Conservation (phyloP, 1,140 invertebrate species). For the Gonatopus flavifemur region DNA sequence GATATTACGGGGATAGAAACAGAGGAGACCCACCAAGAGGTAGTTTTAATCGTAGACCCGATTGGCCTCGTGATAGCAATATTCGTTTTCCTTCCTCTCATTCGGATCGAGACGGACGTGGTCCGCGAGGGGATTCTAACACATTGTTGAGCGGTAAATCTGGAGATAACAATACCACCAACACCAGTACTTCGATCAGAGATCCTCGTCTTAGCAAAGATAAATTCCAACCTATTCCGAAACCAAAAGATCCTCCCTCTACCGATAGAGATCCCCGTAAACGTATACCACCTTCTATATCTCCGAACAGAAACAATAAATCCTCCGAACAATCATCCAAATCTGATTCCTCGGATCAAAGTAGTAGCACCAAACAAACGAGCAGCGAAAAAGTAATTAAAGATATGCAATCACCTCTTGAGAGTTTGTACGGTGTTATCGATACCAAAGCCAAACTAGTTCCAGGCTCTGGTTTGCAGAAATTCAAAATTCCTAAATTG, state of each 20-base stretch:
- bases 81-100: too few species aligned
- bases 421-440: constrained; percentile 62
- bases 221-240: constrained; percentile 8
- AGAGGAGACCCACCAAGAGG: constrained; percentile 14
- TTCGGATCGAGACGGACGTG: too few species aligned
- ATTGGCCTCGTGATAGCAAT: constrained; percentile 23
- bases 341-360: not conserved
- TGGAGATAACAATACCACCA: constrained; percentile 6
- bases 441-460: constrained; percentile 50
- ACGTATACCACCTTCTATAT: constrained; percentile 6
- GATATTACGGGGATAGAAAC: constrained; percentile 25
- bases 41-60: constrained; percentile 20
- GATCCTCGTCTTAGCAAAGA: constrained; percentile 29
- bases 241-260: constrained; percentile 2
- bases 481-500: constrained; percentile 68
- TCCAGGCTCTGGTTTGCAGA: constrained; percentile 62
- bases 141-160: constrained; percentile 9
- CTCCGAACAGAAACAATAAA: not conserved
- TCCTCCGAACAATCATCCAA: not conserved
- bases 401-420: constrained; percentile 56
- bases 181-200: not conserved
- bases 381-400: constrained; percentile 49
- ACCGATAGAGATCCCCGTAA: constrained; percentile 25
- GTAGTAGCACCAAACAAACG: constrained; percentile 7
- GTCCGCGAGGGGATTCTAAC: too few species aligned